Conservation (phyloP, 2,113 vertebrate genomes). For the Mionectes macconnelli region DNA sequence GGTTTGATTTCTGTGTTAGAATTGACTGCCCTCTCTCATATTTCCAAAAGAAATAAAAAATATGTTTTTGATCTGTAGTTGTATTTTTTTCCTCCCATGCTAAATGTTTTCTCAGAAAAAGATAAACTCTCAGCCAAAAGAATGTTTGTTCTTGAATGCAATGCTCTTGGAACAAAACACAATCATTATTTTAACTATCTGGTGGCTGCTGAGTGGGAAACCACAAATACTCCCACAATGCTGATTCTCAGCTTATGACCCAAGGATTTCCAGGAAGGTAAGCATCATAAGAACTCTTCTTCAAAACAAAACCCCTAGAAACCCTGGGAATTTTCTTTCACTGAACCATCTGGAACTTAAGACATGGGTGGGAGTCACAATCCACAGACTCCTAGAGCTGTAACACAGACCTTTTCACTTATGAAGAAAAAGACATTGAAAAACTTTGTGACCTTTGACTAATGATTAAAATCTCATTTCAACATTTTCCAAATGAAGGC, state of each 20-base stretch:
- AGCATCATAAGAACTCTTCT: not conserved
- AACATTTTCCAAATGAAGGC: not conserved
- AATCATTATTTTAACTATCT: not conserved
- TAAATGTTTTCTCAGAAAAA: not conserved
- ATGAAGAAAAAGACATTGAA: not conserved
- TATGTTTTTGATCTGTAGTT: not conserved
- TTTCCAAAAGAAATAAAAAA: not conserved
- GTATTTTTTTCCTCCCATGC: not conserved
- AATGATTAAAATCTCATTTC: not conserved
- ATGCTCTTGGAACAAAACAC: not conserved
- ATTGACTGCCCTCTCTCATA: not conserved
- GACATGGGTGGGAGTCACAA: not conserved
- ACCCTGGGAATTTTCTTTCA: not conserved
- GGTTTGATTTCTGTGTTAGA: not conserved
- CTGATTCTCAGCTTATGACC: not conserved
- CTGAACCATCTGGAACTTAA: not conserved
- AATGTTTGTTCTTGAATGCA: not conserved
- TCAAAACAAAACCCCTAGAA: not conserved
- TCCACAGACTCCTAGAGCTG: not conserved
- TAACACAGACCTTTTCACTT: not conserved
- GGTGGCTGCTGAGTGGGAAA: not conserved
- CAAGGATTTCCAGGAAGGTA: not conserved
- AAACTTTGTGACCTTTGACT: not conserved
- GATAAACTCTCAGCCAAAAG: not conserved
- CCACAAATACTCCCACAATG: not conserved